phyloP scores from a whole-genome alignment of 2,888 invertebrate genomes.

The Spodoptera picta region DNA sequence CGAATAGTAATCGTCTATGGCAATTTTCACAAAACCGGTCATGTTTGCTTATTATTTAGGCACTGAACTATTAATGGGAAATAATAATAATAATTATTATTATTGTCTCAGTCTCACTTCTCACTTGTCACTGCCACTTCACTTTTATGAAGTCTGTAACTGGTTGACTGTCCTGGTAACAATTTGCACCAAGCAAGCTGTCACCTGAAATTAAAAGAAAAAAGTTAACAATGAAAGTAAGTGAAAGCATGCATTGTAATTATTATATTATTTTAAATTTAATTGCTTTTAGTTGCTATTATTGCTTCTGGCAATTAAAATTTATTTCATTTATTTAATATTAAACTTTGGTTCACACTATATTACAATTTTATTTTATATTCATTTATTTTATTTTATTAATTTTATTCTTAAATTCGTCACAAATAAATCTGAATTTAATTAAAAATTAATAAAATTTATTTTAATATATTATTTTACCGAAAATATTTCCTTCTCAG shows the following conservation, averaged over 20 bases:
- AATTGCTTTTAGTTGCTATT: not conserved
- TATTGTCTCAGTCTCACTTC: conserved; percentile 61
- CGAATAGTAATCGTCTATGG: conserved; percentile 90
- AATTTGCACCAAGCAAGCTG: conserved; percentile 79
- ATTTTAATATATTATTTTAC: conserved; percentile 38
- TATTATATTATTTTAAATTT: not conserved
- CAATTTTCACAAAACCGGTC: conserved; percentile 91
- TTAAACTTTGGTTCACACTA: too few species aligned
- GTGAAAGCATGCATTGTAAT: conserved; percentile 19
- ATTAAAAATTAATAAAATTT: not conserved
- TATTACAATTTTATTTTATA: not conserved
- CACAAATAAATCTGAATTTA: not conserved
- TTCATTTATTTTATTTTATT: not conserved
- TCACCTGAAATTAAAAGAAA: conserved; percentile 78
- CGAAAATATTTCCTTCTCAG: conserved; percentile 42
- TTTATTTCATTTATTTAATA: not conserved
- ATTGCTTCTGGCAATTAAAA: too few species aligned
- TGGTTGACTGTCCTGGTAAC: conserved; percentile 66
- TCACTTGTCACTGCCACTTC: conserved; percentile 74
- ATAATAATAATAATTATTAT: conserved; percentile 25
- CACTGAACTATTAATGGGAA: conserved; percentile 54
- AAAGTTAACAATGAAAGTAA: conserved; percentile 28
- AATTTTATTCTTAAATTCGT: not conserved
- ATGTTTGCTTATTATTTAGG: conserved; percentile 73
- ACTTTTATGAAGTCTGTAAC: conserved; percentile 52